Base-by-base conservation (phyloP, 1,140 invertebrate species). In the Ceratina australensis region DNA sequence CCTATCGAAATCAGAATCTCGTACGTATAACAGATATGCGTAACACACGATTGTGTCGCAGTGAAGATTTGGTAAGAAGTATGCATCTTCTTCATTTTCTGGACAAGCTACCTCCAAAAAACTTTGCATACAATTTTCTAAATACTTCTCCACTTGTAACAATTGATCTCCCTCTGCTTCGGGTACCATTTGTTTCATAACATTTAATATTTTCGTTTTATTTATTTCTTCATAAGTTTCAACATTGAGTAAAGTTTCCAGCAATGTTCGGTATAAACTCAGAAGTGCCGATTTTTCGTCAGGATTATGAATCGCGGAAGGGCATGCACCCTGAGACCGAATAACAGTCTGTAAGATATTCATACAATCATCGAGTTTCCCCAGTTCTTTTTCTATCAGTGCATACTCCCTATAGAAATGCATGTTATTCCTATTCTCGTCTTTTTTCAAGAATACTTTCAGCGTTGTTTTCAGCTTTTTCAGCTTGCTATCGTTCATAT, bases 401-500 rank as follows among this genome's bases (percentile, higher is more conserved):
- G 93, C 95, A 87, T 94, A 94, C 86, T 95, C 95, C 2, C 92
- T 90, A 84, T 94, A 95, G 72, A 94, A 93, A 79, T 92, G 89
- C 49, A 93, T 82, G 78, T 93, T 93, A 83, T 93, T 94, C 54
- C 93, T 88, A 82, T 95, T 94, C 54, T 91, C 88, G 16, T 91
- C 85, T 61, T 89, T 90, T 68, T 94, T 93, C 0, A 95, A 68
- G 54, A 95, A 91, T 2, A 92, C 89, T 50, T 95, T 95, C 7
- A 95, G 87, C 4, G 90, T 89, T 0, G 83, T 84, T 54, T 93
- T 93, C 0, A 94, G 86, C 60, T 91, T 92, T 71, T 94, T 94
- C 16, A 90, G 74, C 87, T 87, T 71, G n/a, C 66, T 50, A 81
- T 88, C 64, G 87, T 42, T 42, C 83, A 85, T 91, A 42, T 87